A percentile compares a stretch with the other conserved stretches of the same genome.
phyloP scores from a whole-genome alignment of 2,797 vertebrate genomes.

The Craterocephalus amniculus region DNA sequence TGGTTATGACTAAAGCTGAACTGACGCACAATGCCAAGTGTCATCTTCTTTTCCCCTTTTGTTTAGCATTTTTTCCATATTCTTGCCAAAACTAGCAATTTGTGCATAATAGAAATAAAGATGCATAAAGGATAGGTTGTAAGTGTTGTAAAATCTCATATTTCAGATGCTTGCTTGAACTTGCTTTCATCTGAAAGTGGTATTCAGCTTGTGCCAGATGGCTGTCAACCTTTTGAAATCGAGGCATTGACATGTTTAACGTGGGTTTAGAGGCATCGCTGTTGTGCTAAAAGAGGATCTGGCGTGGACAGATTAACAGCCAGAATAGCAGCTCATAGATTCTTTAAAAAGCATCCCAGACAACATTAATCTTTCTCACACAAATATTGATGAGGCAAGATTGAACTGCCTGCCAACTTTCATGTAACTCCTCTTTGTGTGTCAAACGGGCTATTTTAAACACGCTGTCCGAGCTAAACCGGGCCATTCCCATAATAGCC shows the following conservation, averaged over 20 bases:
- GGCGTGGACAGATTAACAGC: conserved; percentile 63
- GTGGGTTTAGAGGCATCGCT: conserved; percentile 61
- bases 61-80: neutral
- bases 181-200: conserved; percentile 49
- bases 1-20: conserved; percentile 48
- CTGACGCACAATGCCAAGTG: conserved; percentile 20
- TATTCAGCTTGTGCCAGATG: conserved; percentile 69
- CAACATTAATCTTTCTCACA: conserved; percentile 29
- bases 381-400: conserved; percentile 16
- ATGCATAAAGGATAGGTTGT: conserved; percentile 4
- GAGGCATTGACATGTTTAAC: conserved; percentile 70
- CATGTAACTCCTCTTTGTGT: conserved; percentile 10
- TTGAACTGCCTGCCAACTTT: conserved; percentile 15
- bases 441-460: conserved; percentile 21
- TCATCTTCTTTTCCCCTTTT: neutral
- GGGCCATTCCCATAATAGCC: conserved; percentile 25
- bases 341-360: conserved; percentile 53
- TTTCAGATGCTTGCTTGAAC: conserved; percentile 56
- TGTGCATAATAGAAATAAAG: conserved; percentile 17
- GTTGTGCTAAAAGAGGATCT: conserved; percentile 67
- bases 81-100: neutral
- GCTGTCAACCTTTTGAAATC: conserved; percentile 57
- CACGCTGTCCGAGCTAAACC: conserved; percentile 15
- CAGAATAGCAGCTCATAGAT: conserved; percentile 41
- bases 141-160: conserved; percentile 40